Evolutionary conservation across 1,140 invertebrate species (phyloP).

Genomic region (Dufourea novaeangliae): DNA sequence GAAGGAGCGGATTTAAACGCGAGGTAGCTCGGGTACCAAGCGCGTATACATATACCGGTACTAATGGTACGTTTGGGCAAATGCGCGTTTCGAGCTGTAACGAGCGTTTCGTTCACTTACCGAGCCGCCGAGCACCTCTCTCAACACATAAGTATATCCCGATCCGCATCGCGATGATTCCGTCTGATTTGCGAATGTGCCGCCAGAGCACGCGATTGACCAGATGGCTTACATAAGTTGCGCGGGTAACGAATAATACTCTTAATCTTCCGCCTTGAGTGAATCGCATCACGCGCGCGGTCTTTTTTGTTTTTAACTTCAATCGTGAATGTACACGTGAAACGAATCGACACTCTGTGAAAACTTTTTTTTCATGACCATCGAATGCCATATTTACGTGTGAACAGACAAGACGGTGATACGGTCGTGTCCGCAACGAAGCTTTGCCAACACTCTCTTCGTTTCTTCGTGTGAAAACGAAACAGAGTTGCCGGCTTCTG

Average conservation of each 20-base stretch:
- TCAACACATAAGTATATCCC: slow-evolving; percentile 7
- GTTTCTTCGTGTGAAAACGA: slow-evolving; percentile 31
- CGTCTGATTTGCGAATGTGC: slow-evolving; percentile 28
- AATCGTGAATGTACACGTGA: too few species aligned
- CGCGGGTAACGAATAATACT: slow-evolving; percentile 43
- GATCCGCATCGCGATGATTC: slow-evolving; percentile 27
- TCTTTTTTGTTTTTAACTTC: neutral
- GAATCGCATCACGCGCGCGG: neutral
- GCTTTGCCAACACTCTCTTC: slow-evolving; percentile 30
- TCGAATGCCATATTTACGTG: neutral
- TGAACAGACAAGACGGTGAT: neutral
- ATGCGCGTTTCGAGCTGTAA: slow-evolving; percentile 25
- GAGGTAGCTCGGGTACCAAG: slow-evolving; percentile 18
- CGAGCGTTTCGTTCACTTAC: slow-evolving; percentile 20
- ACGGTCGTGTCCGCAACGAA: neutral
- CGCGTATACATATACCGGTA: slow-evolving; percentile 51
- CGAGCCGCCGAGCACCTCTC: too few species aligned
- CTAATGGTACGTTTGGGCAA: slow-evolving; percentile 34
- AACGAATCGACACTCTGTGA: too few species aligned
- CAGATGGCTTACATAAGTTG: slow-evolving; percentile 37
- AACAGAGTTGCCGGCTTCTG: slow-evolving; percentile 30
- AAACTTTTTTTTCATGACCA: too few species aligned
- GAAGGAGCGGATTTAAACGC: slow-evolving; percentile 34
- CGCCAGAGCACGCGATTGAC: slow-evolving; percentile 30
- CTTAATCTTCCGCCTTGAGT: neutral